A percentile compares a stretch with the other conserved stretches of the same genome.
phyloP scores from a whole-genome alignment of 1,140 invertebrate species.

The Cydia splendana region DNA sequence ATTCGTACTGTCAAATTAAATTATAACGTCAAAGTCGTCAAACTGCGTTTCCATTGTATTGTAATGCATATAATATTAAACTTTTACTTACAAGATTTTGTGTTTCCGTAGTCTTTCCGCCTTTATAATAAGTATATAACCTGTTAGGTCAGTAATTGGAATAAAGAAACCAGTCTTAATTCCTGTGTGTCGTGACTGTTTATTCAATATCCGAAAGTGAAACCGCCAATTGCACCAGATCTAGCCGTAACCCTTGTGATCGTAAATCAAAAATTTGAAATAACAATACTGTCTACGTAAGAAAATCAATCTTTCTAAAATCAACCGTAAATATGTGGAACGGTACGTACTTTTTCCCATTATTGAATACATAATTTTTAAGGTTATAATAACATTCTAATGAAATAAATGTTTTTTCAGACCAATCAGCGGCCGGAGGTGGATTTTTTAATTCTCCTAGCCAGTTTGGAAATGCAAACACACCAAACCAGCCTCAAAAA shows the following conservation, averaged over 20 bases:
- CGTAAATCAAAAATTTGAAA: neutral
- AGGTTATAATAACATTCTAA: slow-evolving; percentile 22
- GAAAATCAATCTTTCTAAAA: neutral
- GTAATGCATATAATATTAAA: neutral
- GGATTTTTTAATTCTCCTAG: slow-evolving; percentile 74
- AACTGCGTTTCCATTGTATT: neutral
- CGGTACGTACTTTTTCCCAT: slow-evolving; percentile 43
- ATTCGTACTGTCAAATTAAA: slow-evolving; percentile 2
- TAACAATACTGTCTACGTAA: neutral
- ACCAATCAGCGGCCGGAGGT: slow-evolving; percentile 71
- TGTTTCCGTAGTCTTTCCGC: neutral
- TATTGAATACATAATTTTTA: slow-evolving; percentile 8
- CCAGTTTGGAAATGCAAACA: slow-evolving; percentile 73
- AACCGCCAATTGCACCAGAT: neutral
- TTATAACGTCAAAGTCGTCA: neutral
- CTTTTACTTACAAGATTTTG: neutral
- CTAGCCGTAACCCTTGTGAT: neutral
- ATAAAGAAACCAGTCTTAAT: neutral
- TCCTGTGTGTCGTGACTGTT: neutral
- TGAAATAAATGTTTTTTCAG: slow-evolving; percentile 51
- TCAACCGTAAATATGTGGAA: slow-evolving; percentile 57
- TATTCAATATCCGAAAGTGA: neutral
- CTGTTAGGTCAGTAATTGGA: neutral
- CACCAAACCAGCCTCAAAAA: slow-evolving; percentile 72
- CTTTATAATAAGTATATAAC: neutral